These are phyloP conservation scores for Lasiurus cinereus DNA, from an alignment of 2,113 vertebrate genomes.

Conservation along the genomic window DNA sequence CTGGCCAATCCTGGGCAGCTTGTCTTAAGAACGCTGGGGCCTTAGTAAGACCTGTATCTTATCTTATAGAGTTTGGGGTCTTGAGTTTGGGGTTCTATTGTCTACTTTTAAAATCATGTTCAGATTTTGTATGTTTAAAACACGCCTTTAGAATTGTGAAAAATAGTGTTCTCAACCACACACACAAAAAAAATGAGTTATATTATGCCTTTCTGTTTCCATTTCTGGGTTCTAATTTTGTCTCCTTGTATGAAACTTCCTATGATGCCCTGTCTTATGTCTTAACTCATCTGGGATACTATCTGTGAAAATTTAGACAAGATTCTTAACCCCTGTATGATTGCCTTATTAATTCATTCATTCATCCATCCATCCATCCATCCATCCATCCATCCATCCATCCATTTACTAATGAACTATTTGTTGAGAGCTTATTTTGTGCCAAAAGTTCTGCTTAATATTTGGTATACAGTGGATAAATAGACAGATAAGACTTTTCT, in stretches of 20 bases:
- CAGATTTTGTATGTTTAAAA: conserved; percentile 77
- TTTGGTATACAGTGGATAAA: not conserved
- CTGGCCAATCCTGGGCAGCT: not conserved
- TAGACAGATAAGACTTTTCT: not conserved
- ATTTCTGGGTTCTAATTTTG: conserved; percentile 73
- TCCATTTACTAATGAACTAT: conserved; percentile 22
- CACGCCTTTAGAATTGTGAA: conserved; percentile 71
- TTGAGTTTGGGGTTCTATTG: conserved; percentile 70
- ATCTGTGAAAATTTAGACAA: conserved; percentile 53
- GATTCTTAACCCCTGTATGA: conserved; percentile 45
- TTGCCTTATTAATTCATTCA: not conserved
- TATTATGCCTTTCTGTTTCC: conserved; percentile 72
- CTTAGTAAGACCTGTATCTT: conserved; percentile 37
- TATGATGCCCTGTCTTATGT: conserved; percentile 62
- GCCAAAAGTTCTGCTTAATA: conserved; percentile 13
- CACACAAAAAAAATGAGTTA: conserved; percentile 63
- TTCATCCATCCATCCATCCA: not conserved
- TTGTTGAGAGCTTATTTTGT: conserved; percentile 17
- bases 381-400: not conserved
- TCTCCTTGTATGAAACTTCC: conserved; percentile 69
- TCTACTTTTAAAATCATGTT: conserved; percentile 71
- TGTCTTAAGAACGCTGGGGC: conserved; percentile 31
- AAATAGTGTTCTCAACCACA: conserved; percentile 77
- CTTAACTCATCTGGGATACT: conserved; percentile 62
- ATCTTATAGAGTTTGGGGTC: conserved; percentile 15